Evolutionary conservation across 2,888 invertebrate species (phyloP), one percentile per base, ranked within the genome.

Genomic region (Caenorhabditis imperialis): DNA sequence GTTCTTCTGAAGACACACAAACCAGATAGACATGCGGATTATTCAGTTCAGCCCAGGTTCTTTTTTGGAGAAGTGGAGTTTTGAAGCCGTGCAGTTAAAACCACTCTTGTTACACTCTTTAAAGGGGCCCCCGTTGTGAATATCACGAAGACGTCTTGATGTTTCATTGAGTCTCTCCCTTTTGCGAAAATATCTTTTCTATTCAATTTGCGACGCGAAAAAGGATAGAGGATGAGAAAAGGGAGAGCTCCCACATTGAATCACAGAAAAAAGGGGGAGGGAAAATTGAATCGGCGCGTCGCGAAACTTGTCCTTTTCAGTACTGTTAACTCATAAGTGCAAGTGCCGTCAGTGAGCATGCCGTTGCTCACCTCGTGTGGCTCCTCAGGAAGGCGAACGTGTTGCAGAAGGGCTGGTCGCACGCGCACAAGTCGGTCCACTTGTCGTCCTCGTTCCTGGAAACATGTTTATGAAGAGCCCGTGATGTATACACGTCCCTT

Each of bases 401-500:
- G 61, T 87, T 87, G 73, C 87, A 87, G 72, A 85, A 85, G 3
- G 80, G 82, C 42, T 84, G 77, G 50, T 84, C 84, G 60, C 87
- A 87, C n/a, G 83, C 85, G 73, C 87, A 87, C 30, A 87, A 58
- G 74, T 87, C 87, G 33, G 82, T 75, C 87, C 87, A 87, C 47
- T 83, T 82, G 44, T 83, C 87, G 54, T 53, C 67, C 25, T 58
- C 58, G 45, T 69, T 69, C 38, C 67, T 69, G 57, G 23, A 61
- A 51, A 47, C 14, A 35, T 54, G 18, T 14, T 53, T 22, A 30
- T 25, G 14, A 10, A 10, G 14, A 30, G 8, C 25, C 7, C 18
- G 22, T 35, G 37, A 16, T 22, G 18, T 38, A 14, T 25, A 35
- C 14, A 33, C 44, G 22, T 10, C 40, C 48, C 14, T 18, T 42